These are phyloP conservation scores for Icerya purchasi DNA, from an alignment of 2,888 invertebrate species.

Conservation along the genomic window DNA sequence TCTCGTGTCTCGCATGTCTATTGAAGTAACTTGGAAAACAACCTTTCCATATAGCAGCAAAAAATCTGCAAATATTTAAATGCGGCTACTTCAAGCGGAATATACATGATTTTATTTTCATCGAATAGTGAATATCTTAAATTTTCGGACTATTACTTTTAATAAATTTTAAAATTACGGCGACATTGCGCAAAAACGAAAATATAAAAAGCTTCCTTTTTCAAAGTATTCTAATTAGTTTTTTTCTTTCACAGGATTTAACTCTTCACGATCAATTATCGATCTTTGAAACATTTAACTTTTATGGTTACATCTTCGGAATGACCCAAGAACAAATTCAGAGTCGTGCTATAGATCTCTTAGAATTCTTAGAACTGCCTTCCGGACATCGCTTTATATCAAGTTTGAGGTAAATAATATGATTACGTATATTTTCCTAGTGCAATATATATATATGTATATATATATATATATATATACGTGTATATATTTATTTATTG, in stretches of 20 bases:
- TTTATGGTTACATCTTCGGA: slow-evolving; percentile 16
- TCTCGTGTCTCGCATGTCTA: too few relatives aligned
- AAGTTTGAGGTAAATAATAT: slow-evolving; percentile 13
- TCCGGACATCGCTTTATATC: slow-evolving; percentile 11
- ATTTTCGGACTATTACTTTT: too few relatives aligned
- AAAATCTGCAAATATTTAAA: too few relatives aligned
- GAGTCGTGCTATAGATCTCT: slow-evolving; percentile 14
- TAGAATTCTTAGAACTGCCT: slow-evolving; percentile 15
- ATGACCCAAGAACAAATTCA: slow-evolving; percentile 12
- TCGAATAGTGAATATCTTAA: too few relatives aligned
- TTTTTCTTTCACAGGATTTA: slow-evolving; percentile 12
- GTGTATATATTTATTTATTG: not conserved
- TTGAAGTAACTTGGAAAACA: too few relatives aligned
- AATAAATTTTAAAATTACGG: too few relatives aligned
- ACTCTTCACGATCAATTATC: slow-evolving; percentile 15
- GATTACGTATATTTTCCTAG: not conserved
- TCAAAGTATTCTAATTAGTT: slow-evolving; percentile 5
- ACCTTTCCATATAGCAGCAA: too few relatives aligned
- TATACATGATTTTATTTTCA: too few relatives aligned
- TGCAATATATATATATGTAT: not conserved
- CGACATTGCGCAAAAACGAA: too few relatives aligned
- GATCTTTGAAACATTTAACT: slow-evolving; percentile 15
- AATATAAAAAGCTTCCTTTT: not conserved
- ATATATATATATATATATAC: not conserved
- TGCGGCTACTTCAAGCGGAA: too few relatives aligned